These are phyloP conservation scores for Drosophila sucinea DNA, from an alignment of 1,140 invertebrate genomes.

Conservation along the genomic window DNA sequence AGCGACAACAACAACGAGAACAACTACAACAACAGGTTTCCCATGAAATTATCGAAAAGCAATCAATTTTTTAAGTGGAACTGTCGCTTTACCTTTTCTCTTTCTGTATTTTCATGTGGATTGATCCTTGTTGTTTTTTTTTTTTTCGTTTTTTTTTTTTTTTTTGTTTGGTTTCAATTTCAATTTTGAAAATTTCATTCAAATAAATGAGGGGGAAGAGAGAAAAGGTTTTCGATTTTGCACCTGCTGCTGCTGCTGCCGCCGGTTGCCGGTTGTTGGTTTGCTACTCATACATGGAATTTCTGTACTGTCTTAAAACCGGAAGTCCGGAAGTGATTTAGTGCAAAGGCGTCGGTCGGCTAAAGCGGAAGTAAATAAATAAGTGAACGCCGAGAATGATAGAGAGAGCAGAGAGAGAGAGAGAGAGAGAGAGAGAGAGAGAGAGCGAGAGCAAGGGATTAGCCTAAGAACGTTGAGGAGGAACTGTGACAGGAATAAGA, in stretches of 20 bases:
- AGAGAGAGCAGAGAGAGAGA: slow-evolving; percentile 15
- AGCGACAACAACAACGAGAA: slow-evolving; percentile 42
- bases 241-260: slow-evolving; percentile 67
- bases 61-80: slow-evolving; percentile 82
- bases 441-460: not conserved
- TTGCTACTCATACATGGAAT: slow-evolving; percentile 17
- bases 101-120: slow-evolving; percentile 10
- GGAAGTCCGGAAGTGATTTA: slow-evolving; percentile 82
- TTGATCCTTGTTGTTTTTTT: slow-evolving; percentile 25
- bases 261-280: slow-evolving; percentile 42
- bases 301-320: slow-evolving; percentile 51
- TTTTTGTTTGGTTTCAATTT: slow-evolving; percentile 78
- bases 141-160: slow-evolving; percentile 51
- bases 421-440: not conserved
- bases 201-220: slow-evolving; percentile 64
- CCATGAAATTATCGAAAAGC: slow-evolving; percentile 78
- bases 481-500: slow-evolving; percentile 1
- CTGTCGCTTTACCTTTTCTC: slow-evolving; percentile 49
- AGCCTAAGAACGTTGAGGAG: not conserved
- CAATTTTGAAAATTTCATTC: slow-evolving; percentile 75
- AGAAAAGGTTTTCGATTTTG: slow-evolving; percentile 39
- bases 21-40: slow-evolving; percentile 66
- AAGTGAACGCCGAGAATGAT: slow-evolving; percentile 40
- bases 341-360: slow-evolving; percentile 52
- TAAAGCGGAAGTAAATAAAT: slow-evolving; percentile 72